phyloP scores from a whole-genome alignment of 2,888 invertebrate genomes.

The Brenthis hecate region DNA sequence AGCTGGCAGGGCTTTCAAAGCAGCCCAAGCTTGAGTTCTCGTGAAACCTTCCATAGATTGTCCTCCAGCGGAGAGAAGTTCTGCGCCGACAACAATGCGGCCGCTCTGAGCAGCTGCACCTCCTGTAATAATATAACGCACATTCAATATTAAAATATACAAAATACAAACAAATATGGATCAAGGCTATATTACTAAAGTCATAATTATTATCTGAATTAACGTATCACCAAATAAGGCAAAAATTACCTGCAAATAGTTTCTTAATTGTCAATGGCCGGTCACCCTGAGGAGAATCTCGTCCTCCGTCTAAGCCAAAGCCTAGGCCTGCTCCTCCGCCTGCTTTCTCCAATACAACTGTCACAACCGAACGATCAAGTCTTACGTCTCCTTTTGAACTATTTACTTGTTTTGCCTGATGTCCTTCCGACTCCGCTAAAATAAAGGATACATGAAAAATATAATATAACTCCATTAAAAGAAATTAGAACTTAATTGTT shows the following conservation, averaged over 20 bases:
- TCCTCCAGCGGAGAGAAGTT: constrained; percentile 92
- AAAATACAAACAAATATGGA: neutral
- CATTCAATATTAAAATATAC: neutral
- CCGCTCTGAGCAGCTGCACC: constrained; percentile 95
- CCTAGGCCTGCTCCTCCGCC: constrained; percentile 92
- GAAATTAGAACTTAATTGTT: neutral
- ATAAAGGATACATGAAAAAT: constrained; percentile 5
- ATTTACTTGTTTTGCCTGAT: constrained; percentile 47
- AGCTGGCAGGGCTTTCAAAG: constrained; percentile 93
- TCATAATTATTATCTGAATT: no score
- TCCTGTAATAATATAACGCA: constrained; percentile 76
- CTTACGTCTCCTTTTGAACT: constrained; percentile 44
- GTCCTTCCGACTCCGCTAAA: constrained; percentile 72
- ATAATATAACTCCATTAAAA: neutral
- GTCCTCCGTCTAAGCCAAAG: constrained; percentile 96
- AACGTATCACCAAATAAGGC: no score
- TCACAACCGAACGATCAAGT: constrained; percentile 59
- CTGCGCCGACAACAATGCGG: constrained; percentile 92
- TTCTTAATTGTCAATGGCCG: constrained; percentile 94
- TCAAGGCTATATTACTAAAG: no score
- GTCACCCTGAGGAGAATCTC: constrained; percentile 94
- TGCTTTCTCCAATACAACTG: constrained; percentile 79
- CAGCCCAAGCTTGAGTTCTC: constrained; percentile 97
- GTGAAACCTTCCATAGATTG: constrained; percentile 91
- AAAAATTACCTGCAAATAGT: constrained; percentile 91